Conservation (phyloP, 2,797 vertebrate species). For the Ataeniobius toweri region DNA sequence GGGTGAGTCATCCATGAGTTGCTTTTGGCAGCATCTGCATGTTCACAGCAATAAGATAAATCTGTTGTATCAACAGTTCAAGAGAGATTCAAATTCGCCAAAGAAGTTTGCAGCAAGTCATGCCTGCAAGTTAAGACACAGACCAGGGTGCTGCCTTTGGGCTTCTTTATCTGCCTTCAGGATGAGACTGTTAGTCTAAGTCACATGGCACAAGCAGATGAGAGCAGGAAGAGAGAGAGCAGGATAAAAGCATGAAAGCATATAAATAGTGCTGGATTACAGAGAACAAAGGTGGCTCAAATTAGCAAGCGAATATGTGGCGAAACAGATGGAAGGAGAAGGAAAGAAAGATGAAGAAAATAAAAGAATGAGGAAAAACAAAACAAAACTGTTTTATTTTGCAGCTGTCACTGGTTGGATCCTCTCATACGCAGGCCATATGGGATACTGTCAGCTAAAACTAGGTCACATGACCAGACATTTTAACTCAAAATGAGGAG, state of each 20-base stretch:
- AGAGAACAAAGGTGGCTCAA: constrained; percentile 38
- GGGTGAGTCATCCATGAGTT: constrained; percentile 15
- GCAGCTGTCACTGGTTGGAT: constrained; percentile 69
- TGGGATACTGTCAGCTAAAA: constrained; percentile 68
- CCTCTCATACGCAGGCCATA: constrained; percentile 57
- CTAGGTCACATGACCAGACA: constrained; percentile 69
- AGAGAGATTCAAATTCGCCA: constrained; percentile 32
- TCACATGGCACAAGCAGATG: constrained; percentile 68
- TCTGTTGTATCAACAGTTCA: constrained; percentile 19
- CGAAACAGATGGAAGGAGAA: constrained; percentile 26
- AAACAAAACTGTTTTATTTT: constrained; percentile 39
- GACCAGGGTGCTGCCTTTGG: constrained; percentile 49
- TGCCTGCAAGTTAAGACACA: constrained; percentile 48
- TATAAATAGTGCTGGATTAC: constrained; percentile 43
- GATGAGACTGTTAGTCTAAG: constrained; percentile 49
- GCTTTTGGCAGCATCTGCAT: constrained; percentile 5
- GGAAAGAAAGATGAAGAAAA: constrained; percentile 15
- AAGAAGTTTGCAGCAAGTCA: constrained; percentile 30
- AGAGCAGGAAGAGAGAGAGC: constrained; percentile 35
- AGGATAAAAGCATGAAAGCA: constrained; percentile 40
- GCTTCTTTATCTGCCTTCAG: constrained; percentile 46
- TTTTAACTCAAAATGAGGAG: constrained; percentile 49
- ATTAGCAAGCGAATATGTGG: constrained; percentile 30
- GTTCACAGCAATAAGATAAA: constrained; percentile 15
- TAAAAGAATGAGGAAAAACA: not conserved